These are phyloP conservation scores for Argyrosomus japonicus DNA, from an alignment of 2,113 vertebrate species.

Conservation along the genomic window DNA sequence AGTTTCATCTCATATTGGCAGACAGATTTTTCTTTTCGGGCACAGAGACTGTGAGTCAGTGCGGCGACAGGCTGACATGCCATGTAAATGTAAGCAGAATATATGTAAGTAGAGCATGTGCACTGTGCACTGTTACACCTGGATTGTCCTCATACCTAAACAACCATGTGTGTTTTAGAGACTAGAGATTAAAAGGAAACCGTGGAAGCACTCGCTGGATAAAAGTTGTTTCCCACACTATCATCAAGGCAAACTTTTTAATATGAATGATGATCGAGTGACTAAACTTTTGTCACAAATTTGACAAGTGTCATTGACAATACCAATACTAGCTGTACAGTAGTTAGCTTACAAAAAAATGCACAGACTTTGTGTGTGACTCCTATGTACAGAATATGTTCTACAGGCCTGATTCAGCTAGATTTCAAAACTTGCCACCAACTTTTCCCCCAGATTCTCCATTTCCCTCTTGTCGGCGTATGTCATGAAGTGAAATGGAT, in stretches of 20 bases:
- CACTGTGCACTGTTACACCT: neutral
- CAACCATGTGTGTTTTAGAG: neutral
- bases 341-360: neutral
- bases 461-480: neutral
- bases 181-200: neutral
- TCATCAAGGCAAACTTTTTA: neutral
- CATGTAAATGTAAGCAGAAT: neutral
- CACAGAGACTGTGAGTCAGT: constrained; percentile 8
- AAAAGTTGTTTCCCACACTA: neutral
- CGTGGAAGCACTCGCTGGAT: neutral
- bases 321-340: neutral
- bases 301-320: neutral
- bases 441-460: neutral
- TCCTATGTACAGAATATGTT: neutral
- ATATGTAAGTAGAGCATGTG: constrained; percentile 11
- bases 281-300: neutral
- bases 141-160: neutral
- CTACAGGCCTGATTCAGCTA: neutral
- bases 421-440: neutral
- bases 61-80: neutral
- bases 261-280: neutral
- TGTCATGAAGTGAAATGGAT: neutral
- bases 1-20: constrained; percentile 20
- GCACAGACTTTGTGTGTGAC: neutral
- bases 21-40: constrained; percentile 29